These are phyloP conservation scores for Dryas iulia DNA, from an alignment of 1,140 invertebrate genomes.

Conservation along the genomic window DNA sequence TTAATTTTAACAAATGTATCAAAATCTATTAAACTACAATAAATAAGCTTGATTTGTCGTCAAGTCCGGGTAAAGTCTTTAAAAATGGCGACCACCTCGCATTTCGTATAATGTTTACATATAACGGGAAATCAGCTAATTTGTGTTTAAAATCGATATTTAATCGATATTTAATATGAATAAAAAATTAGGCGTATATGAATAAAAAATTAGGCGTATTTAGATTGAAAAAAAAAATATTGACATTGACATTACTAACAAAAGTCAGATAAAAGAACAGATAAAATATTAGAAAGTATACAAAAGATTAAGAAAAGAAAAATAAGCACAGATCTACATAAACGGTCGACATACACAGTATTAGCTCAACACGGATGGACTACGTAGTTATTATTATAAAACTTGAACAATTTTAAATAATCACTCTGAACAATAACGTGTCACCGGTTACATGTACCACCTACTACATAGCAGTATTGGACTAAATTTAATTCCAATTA, in stretches of 20 bases:
- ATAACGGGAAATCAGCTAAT: not conserved
- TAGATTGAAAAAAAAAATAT: not conserved
- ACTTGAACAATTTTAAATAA: not conserved
- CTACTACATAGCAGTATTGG: no score
- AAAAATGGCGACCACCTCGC: not conserved
- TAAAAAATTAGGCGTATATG: not conserved
- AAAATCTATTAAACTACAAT: constrained; percentile 12
- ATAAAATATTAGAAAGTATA: no score
- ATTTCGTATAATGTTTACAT: not conserved
- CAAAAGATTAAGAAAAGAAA: not conserved
- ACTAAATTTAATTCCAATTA: no score
- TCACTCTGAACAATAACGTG: not conserved
- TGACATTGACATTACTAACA: not conserved
- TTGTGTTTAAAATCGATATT: no score
- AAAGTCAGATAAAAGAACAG: no score
- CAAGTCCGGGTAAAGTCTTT: constrained; percentile 17
- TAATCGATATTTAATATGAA: not conserved
- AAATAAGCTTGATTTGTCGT: constrained; percentile 4
- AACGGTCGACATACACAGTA: not conserved
- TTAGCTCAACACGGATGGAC: not conserved
- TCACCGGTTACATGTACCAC: no score
- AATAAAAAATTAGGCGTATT: not conserved
- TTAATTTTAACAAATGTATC: constrained; percentile 6
- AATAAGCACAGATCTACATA: not conserved
- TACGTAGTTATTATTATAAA: not conserved